Evolutionary conservation across 2,113 vertebrate species (phyloP), one percentile per base, ranked within the genome.

Genomic region (Sterna hirundo): DNA sequence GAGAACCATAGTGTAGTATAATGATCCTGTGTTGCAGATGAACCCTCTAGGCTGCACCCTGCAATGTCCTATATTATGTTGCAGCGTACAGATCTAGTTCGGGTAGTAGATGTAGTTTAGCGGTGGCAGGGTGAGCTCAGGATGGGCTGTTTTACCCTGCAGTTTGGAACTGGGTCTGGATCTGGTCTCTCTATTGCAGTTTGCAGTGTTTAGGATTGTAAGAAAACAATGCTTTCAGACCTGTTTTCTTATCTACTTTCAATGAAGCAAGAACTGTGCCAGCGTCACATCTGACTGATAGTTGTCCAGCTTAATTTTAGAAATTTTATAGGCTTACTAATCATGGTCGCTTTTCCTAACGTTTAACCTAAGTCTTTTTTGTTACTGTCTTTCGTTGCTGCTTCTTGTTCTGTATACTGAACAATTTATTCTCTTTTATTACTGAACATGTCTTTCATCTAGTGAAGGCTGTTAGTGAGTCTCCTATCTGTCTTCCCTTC

Each of bases 21-120:
- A 30, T 0, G 36, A 62, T 61, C 7, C 36, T 10, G 0, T 6
- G 26, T 3, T 19, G 71, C 8, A 34, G 54, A 6, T n/a, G 13
- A 64, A 11, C 15, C 0, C 36, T 51, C 16, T 32, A 5, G 83
- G 57, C 86, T 38, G 32, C 22, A 5, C 30, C 22, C 51, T 70
- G 77, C 30, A 2, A 6, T 11, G 8, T 10, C 21, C 6, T 36
- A 5, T 32, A 0, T 20, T 29, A 4, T 0, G 8, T 25, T 18
- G 80, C 5, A 0, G 2, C 2, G 2, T 36, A 11, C 68, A 12
- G 47, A 6, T 26, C 47, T 72, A 5, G 40, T 25, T 49, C 12
- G 13, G 66, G n/a, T 3, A 0, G 9, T 2, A 18, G 46, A 4
- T 18, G n/a, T 4, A 5, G 46, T 15, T 55, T 7, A 36, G 64